Base-by-base conservation (phyloP, 2,888 invertebrate species). In the Steromphala cineraria region DNA sequence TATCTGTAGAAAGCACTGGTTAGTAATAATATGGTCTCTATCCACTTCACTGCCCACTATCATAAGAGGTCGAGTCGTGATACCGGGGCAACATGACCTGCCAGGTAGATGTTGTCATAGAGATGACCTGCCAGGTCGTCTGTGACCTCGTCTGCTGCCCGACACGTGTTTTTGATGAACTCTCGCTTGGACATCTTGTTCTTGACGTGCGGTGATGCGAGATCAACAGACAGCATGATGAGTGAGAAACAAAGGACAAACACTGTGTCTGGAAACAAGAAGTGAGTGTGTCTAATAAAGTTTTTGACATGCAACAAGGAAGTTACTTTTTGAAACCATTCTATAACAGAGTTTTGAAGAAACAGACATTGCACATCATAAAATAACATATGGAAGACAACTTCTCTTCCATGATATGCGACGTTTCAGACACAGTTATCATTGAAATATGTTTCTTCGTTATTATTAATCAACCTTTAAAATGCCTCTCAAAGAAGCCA, bases 151-250 rank as follows among this genome's bases (percentile, higher is more conserved):
- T 87, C 81, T 5, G 90, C 90, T 8, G 94, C 94, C 71, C 93
- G 90, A n/a, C 93, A 92, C n/a, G 94, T 94, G 89, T 94, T 94
- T 80, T 94, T 92, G 87, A 94, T 94, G 84, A 94, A 94, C 86
- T 94, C 94, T 75, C 94, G 89, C 86, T 94, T 94, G 19, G 94
- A 94, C 94, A 94, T 94, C 89, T 94, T 94, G 92, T 94, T 94
- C 87, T 94, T 94, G 79, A 94, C 93, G 80, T 94, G 94, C 31
- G 94, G 94, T 84, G 94, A 94, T 79, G 92, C 89, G 36, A 94
- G 91, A 86, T 94, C 94, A 5, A 94, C 94, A 1, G 94, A 94
- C 80, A 94, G 89, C 92, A 94, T 92, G 81, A 94, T 94, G 76
- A 94, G 90, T 0, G 94, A 94, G 89, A 92, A 94, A 83, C 94